Evolutionary conservation across 2,888 invertebrate species (phyloP), one percentile per base, ranked within the genome.

Genomic region (Callyntrura sp.): DNA sequence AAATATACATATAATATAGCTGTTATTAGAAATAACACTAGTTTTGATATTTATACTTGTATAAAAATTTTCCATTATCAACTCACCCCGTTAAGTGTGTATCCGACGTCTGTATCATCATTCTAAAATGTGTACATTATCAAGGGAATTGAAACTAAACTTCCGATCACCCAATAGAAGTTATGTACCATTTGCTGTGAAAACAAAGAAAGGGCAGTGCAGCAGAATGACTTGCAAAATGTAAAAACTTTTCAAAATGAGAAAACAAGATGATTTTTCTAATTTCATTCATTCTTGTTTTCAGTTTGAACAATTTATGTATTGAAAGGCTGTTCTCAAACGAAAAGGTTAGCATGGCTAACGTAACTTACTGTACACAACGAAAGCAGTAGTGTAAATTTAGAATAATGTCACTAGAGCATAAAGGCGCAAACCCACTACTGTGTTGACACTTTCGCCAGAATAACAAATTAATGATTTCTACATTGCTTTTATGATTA

Each of bases 401-500:
- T 76, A 25, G 51, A 76, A 76, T 51, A 76, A n/a, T 51, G 35
- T 60, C 79, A 79, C 45, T 60, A 60, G 79, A 79, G 79, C 79
- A 60, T 57, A 79, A 79, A 79, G 11, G 0, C 43, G 51, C 35
- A 9, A 55, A 76, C 79, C 43, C 35, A 79, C 57, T 20, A 17
- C 57, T 20, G 35, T 11, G 57, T 79, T 79, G 79, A 79, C 79
- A 79, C 79, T 79, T 79, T 79, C 79, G 60, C 79, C 23, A 28
- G 35, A 55, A 55, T 57, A 48, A n/a, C 14, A 79, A 60, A 76
- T 51, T 51, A 76, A 76, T 76, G 76, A 76, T 51, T 55, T 70
- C 17, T 48, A 73, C 45, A 6, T 35, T 35, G 6, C 35, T 6
- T 4, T 35, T 35, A 35, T 35, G 0, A 73, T 25, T 5, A 79